Conservation (phyloP, 2,888 invertebrate species). For the Cremastobaeus sp. region DNA sequence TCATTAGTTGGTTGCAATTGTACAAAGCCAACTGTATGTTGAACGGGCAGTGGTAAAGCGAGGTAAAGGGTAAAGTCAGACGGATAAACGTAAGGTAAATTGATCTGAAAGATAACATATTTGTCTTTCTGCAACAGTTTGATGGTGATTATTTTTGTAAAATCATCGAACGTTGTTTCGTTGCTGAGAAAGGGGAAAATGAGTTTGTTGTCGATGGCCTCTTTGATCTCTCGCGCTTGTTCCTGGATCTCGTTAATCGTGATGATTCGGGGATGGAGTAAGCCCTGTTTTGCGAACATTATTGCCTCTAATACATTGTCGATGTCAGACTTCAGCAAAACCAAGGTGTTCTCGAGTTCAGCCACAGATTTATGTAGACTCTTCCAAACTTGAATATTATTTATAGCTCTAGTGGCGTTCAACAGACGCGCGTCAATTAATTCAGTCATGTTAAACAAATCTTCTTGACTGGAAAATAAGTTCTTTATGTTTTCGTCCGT, state of each 20-base stretch:
- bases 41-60: background rate
- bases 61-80: background rate
- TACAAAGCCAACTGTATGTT: background rate
- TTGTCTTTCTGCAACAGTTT: background rate
- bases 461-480: too few species aligned
- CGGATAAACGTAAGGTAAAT: background rate
- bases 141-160: constrained; percentile 1
- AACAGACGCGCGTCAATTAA: too few species aligned
- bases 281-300: background rate
- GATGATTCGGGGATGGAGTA: constrained; percentile 1
- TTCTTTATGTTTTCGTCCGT: background rate
- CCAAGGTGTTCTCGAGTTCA: background rate
- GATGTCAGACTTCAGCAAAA: background rate
- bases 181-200: background rate
- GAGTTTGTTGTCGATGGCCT: too few species aligned
- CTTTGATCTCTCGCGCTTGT: background rate
- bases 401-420: too few species aligned
- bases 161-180: background rate
- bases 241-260: background rate
- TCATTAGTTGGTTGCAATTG: background rate
- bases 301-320: background rate
- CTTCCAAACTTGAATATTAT: too few species aligned
- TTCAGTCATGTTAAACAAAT: background rate
- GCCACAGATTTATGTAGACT: too few species aligned
- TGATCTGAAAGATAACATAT: background rate